Conservation (phyloP, 2,113 vertebrate genomes). For the Callaeas wilsoni region DNA sequence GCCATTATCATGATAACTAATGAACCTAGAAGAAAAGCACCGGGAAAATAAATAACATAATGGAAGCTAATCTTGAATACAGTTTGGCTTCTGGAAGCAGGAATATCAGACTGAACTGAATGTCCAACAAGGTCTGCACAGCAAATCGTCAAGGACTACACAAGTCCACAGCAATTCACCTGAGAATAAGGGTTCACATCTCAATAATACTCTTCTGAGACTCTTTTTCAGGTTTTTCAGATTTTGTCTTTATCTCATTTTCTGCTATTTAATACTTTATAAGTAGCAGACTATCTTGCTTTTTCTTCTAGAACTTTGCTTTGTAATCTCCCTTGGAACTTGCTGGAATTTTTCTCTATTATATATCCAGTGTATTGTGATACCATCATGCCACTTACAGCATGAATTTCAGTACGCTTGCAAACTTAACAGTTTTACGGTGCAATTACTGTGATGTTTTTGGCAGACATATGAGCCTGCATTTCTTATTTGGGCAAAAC, state of each 20-base stretch:
- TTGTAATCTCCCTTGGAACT: not conserved
- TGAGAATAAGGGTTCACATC: not conserved
- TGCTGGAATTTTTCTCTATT: not conserved
- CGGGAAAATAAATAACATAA: not conserved
- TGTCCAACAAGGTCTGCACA: not conserved
- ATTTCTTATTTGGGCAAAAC: not conserved
- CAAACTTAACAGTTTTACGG: not conserved
- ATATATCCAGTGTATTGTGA: not conserved
- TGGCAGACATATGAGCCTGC: not conserved
- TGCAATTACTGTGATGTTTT: not conserved
- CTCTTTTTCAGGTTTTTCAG: not conserved
- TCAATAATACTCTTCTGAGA: not conserved
- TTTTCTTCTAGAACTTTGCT: not conserved
- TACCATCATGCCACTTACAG: not conserved
- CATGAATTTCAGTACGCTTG: not conserved
- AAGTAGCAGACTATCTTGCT: not conserved
- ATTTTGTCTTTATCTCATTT: not conserved
- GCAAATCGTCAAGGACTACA: not conserved
- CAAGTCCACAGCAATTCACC: not conserved
- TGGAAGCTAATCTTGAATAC: not conserved
- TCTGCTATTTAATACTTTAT: not conserved
- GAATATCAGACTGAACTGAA: not conserved
- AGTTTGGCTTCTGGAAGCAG: not conserved
- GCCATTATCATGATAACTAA: not conserved
- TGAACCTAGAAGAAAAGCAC: not conserved